Conservation (phyloP, 2,113 vertebrate genomes). For the Ammodytes dubius region DNA sequence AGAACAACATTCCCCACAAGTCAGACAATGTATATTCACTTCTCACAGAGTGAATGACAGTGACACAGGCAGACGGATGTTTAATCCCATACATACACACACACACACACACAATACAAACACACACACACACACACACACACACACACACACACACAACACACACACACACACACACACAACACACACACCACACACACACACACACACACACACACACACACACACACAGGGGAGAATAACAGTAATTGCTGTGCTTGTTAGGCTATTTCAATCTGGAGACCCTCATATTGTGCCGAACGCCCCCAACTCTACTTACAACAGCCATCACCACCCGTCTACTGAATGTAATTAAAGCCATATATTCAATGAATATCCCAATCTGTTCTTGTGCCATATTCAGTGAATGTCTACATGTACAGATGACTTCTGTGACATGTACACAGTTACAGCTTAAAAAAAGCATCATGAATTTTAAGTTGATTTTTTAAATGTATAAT, state of each 20-base stretch:
- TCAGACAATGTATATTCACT: neutral
- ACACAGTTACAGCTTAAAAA: too few species aligned
- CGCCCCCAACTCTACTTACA: neutral
- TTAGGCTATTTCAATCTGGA: slow-evolving; percentile 26
- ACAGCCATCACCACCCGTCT: neutral
- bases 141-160: too few species aligned
- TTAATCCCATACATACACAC: neutral
- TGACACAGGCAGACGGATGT: slow-evolving; percentile 2
- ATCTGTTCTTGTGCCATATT: too few species aligned
- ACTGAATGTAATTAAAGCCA: slow-evolving; percentile 60
- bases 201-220: neutral
- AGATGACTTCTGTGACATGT: too few species aligned
- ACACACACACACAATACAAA: neutral
- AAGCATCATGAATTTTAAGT: too few species aligned
- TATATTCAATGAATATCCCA: slow-evolving; percentile 38
- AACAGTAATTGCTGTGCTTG: slow-evolving; percentile 31
- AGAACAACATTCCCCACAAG: slow-evolving; percentile 12
- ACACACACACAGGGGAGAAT: slow-evolving; percentile 17
- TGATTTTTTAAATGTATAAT: too few species aligned
- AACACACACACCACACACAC: neutral
- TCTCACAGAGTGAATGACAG: slow-evolving; percentile 27
- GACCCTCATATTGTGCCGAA: slow-evolving; percentile 19
- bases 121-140: too few species aligned
- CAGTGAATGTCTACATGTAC: too few species aligned
- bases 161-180: too few species aligned